These are phyloP conservation scores for Hydrotaea diabolus DNA, from an alignment of 2,888 invertebrate species.

Conservation along the genomic window DNA sequence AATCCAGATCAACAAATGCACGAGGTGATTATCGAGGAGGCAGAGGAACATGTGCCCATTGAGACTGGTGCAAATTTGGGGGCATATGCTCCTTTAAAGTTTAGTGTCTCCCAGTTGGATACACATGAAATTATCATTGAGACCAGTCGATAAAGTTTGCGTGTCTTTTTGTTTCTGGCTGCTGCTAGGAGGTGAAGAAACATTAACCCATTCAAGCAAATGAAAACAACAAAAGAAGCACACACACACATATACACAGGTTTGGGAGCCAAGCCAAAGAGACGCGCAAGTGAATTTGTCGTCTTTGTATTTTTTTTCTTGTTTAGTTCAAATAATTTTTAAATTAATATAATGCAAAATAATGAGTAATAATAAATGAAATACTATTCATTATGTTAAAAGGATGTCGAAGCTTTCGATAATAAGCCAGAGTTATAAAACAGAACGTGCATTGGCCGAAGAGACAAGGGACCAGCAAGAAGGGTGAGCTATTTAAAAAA, in stretches of 20 bases:
- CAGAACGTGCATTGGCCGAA: too few species aligned
- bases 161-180: not conserved
- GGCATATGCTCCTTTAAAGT: constrained; percentile 76
- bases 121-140: constrained; percentile 78
- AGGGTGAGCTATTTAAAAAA: too few species aligned
- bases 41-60: constrained; percentile 42
- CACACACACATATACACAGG: constrained; percentile 35
- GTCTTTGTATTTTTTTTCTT: constrained; percentile 56
- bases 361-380: constrained; percentile 43
- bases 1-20: constrained; percentile 62
- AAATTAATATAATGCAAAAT: constrained; percentile 39
- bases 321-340: constrained; percentile 66
- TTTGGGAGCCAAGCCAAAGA: constrained; percentile 65
- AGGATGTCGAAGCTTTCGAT: not conserved
- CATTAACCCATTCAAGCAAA: constrained; percentile 33
- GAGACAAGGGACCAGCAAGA: too few species aligned
- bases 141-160: constrained; percentile 75
- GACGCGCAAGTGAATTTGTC: constrained; percentile 50
- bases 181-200: not conserved
- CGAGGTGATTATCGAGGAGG: constrained; percentile 60
- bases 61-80: constrained; percentile 71
- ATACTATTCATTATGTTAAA: constrained; percentile 51
- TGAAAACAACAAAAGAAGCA: constrained; percentile 10
- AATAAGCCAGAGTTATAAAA: too few species aligned
- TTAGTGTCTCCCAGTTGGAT: constrained; percentile 76